Evolutionary conservation across 1,140 invertebrate genomes (phyloP).

Genomic region (Medauroidea extradentata): DNA sequence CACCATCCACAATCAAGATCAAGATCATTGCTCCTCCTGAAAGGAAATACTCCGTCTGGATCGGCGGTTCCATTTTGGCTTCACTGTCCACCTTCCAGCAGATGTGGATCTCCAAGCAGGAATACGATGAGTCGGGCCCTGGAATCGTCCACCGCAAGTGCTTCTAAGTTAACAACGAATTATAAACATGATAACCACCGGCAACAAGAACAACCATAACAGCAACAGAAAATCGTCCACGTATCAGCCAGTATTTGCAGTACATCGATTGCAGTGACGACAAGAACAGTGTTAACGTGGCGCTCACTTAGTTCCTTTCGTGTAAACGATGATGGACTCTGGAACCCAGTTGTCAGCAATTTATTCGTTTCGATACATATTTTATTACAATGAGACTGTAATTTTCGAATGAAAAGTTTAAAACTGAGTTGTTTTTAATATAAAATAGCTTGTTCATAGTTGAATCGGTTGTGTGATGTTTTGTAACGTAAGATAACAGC

Average conservation of each 20-base stretch:
- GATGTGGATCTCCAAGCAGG: constrained; percentile 90
- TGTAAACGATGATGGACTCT: neutral
- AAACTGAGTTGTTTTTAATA: too few species aligned
- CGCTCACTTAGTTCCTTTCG: constrained; percentile 7
- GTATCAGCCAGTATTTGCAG: neutral
- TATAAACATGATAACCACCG: neutral
- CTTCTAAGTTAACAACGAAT: constrained; percentile 64
- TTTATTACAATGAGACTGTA: neutral
- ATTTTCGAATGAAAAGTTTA: neutral
- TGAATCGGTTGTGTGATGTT: too few species aligned
- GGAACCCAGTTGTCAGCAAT: constrained; percentile 1
- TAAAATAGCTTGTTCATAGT: too few species aligned
- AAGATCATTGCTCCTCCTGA: constrained; percentile 92
- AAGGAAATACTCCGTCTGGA: constrained; percentile 91
- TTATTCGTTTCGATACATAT: neutral
- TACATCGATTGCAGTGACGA: neutral
- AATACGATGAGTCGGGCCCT: constrained; percentile 90
- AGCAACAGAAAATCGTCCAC: neutral
- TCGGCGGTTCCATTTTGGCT: constrained; percentile 81
- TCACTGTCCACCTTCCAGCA: constrained; percentile 79
- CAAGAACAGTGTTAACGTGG: constrained; percentile 7
- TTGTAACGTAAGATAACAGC: too few species aligned
- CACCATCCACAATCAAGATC: constrained; percentile 82
- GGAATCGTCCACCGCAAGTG: constrained; percentile 91
- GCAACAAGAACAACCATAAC: constrained; percentile 8